Evolutionary conservation across 2,888 invertebrate genomes (phyloP).

Genomic region (Eilema depressum): DNA sequence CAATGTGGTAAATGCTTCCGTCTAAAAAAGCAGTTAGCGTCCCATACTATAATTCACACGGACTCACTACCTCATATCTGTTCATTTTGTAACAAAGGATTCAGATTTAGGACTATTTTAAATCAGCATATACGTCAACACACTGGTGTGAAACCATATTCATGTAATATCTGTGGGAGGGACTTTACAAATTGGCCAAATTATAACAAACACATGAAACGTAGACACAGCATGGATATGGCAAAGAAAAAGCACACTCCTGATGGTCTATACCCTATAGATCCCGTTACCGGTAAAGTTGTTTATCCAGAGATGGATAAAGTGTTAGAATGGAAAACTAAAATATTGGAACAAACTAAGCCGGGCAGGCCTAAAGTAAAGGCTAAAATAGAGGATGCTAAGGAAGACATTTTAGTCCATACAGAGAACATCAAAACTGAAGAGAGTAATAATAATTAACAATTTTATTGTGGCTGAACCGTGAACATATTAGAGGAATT

Average conservation of each 20-base stretch:
- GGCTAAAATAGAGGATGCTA: neutral
- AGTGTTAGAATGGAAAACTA: conserved; percentile 50
- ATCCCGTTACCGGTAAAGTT: conserved; percentile 61
- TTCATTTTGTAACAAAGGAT: conserved; percentile 89
- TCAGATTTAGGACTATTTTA: conserved; percentile 89
- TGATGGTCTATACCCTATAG: conserved; percentile 67
- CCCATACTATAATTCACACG: conserved; percentile 90
- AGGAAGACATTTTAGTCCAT: neutral
- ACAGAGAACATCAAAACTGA: neutral
- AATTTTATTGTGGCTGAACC: neutral
- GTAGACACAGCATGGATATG: conserved; percentile 87
- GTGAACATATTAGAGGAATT: too few species aligned
- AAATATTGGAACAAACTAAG: neutral
- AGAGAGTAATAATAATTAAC: neutral
- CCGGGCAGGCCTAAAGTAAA: neutral
- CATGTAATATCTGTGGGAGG: conserved; percentile 88
- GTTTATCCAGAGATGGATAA: conserved; percentile 21
- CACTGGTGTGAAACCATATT: conserved; percentile 89
- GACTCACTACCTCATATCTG: conserved; percentile 91
- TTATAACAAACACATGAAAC: conserved; percentile 92
- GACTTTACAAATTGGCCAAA: conserved; percentile 92
- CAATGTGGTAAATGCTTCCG: conserved; percentile 67
- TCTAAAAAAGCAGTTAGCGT: conserved; percentile 76
- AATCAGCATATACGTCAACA: conserved; percentile 90
- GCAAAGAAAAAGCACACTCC: conserved; percentile 71